Base-by-base conservation (phyloP, 2,888 invertebrate species). In the Cetonia aurata region DNA sequence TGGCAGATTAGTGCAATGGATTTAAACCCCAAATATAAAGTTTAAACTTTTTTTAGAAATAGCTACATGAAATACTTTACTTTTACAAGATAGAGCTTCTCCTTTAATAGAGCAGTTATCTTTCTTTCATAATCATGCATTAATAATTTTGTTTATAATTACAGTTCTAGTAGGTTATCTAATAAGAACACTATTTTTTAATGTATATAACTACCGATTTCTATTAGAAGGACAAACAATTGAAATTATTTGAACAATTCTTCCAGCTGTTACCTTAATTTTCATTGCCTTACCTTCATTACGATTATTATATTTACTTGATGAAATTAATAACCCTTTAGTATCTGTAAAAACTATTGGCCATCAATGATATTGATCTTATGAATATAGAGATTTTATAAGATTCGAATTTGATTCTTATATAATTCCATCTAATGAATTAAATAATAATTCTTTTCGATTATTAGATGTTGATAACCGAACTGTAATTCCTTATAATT, bases 401-500 rank as follows among this genome's bases (percentile, higher is more conserved):
- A 84, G 86, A 80, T 83, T 88, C 80, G 86, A 87, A 86, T 90
- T 89, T 86, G 88, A 90, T 75, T 89, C 88, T 6, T 90, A 88
- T 81, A 90, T 90, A 88, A 86, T 87, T 12, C 86, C 87, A 67
- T 81, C 83, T 42, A 81, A 83, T 77, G 81, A 85, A 80, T 72
- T 86, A 80, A 73, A 77, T 10, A 31, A 25, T 3, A 82, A 84
- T 79, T 83, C 82, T 69, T 89, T 90, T 79, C 90, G 90, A 0
- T 76, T 90, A 80, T 80, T 91, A 85, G 89, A 90, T 83, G 90
- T 89, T 0, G 89, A 90, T 85, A 90, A 91, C 79, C 88, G 88
- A 77, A 82, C 89, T 79, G 77, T 88, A 76, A 67, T 90, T 31
- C 90, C 90, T 0, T 86, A 86, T 82, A 88, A 89, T 80, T 87